phyloP scores from a whole-genome alignment of 2,888 invertebrate genomes.

The Plagodis dolabraria region DNA sequence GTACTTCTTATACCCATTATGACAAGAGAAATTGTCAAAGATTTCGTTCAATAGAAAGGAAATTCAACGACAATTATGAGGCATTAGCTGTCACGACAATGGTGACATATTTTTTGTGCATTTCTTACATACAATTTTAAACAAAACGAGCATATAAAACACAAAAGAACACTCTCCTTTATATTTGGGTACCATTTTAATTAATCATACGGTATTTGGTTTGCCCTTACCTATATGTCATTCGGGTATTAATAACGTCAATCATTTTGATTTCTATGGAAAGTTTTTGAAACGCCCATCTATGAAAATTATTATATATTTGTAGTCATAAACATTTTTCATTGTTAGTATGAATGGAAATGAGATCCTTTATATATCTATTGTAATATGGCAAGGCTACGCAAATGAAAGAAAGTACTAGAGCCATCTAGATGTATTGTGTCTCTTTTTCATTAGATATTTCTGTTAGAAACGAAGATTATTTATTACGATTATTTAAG shows the following conservation, averaged over 20 bases:
- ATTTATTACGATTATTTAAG: too few relatives aligned
- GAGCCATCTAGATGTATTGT: too few relatives aligned
- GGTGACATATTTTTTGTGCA: constrained; percentile 71
- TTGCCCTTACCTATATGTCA: constrained; percentile 13
- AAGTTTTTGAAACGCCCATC: constrained; percentile 8
- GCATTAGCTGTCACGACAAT: constrained; percentile 69
- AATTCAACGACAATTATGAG: constrained; percentile 77
- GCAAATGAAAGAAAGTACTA: too few relatives aligned
- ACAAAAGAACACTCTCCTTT: constrained; percentile 48
- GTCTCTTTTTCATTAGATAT: too few relatives aligned
- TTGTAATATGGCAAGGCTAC: too few relatives aligned
- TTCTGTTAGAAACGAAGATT: too few relatives aligned
- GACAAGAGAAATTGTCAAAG: constrained; percentile 69
- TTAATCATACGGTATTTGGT: constrained; percentile 45
- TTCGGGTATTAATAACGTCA: constrained; percentile 25
- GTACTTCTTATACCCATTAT: constrained; percentile 59
- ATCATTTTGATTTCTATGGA: constrained; percentile 22
- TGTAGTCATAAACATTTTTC: too few relatives aligned
- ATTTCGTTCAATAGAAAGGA: constrained; percentile 69
- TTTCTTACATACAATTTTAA: constrained; percentile 59
- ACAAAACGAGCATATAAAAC: constrained; percentile 47
- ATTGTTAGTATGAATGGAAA: neutral
- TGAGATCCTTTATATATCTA: neutral
- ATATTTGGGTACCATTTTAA: constrained; percentile 56
- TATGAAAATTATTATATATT: neutral